Evolutionary conservation across 2,797 vertebrate species (phyloP).

Genomic region (Poecile montanus): DNA sequence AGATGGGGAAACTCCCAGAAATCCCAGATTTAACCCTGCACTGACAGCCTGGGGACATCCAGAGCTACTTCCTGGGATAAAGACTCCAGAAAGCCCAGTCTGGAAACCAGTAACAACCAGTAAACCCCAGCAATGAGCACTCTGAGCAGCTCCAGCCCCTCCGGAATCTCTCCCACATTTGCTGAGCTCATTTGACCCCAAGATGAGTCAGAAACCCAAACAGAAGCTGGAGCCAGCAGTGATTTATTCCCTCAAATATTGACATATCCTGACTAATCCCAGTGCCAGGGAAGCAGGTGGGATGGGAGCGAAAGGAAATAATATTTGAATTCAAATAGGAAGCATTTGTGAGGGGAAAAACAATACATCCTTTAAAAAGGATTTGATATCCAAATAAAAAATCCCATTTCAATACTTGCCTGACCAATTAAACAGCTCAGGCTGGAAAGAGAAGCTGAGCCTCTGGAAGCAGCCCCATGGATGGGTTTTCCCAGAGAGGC

Average conservation of each 20-base stretch:
- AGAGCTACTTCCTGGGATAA: not conserved
- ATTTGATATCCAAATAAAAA: not conserved
- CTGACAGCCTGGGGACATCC: fast-evolving
- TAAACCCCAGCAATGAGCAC: not conserved
- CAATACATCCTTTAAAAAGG: not conserved
- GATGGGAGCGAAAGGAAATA: not conserved
- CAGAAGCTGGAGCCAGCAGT: not conserved
- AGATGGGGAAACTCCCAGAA: not conserved
- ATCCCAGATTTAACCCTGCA: not conserved
- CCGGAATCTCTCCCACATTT: not conserved
- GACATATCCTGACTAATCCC: not conserved
- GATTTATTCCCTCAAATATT: constrained; percentile 31
- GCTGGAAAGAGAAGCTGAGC: not conserved
- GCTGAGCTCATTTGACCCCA: not conserved
- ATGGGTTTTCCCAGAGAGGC: not conserved
- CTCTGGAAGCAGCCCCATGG: not conserved
- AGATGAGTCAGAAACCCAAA: constrained; percentile 25
- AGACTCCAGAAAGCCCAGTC: not conserved
- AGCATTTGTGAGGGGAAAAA: fast-evolving
- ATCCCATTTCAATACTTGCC: not conserved
- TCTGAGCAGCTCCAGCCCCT: not conserved
- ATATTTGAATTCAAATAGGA: not conserved
- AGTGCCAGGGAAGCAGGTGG: not conserved
- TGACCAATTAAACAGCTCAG: not conserved
- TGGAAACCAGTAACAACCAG: not conserved